These are phyloP conservation scores for Hybos culiciformis DNA, from an alignment of 2,888 invertebrate species.

Conservation along the genomic window DNA sequence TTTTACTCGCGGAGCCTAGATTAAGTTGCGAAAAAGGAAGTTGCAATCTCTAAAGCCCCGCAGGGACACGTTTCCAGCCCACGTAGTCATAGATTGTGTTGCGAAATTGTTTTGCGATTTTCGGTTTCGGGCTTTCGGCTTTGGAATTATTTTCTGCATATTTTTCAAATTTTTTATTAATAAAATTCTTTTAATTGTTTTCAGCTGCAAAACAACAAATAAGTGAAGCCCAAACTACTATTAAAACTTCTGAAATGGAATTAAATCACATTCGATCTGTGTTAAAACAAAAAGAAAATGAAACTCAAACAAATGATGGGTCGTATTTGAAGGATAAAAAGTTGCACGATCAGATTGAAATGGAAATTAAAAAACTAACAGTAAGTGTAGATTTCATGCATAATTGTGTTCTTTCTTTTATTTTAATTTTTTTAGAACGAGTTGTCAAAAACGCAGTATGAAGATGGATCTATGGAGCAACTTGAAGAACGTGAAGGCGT, in stretches of 20 bases:
- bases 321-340: slow-evolving; percentile 53
- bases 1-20: no score
- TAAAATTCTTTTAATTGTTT: background rate
- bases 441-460: slow-evolving; percentile 42
- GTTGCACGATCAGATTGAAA: slow-evolving; percentile 41
- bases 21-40: no score
- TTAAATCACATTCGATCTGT: slow-evolving; percentile 47
- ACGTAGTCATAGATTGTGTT: no score
- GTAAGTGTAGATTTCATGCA: no score
- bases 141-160: no score
- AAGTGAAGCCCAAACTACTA: slow-evolving; percentile 63
- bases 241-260: slow-evolving; percentile 65
- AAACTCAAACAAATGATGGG: slow-evolving; percentile 50
- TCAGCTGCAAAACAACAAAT: slow-evolving; percentile 49
- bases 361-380: slow-evolving; percentile 43
- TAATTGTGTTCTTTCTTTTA: background rate
- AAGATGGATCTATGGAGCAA: slow-evolving; percentile 44
- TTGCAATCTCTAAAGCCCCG: no score
- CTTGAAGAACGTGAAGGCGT: slow-evolving; percentile 39
- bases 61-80: no score
- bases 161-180: background rate
- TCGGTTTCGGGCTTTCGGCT: no score
- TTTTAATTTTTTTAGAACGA: slow-evolving; percentile 33
- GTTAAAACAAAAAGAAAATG: slow-evolving; percentile 49
- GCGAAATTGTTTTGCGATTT: no score